Conservation (phyloP, 1,140 invertebrate species). For the Brachionus calyciflorus region DNA sequence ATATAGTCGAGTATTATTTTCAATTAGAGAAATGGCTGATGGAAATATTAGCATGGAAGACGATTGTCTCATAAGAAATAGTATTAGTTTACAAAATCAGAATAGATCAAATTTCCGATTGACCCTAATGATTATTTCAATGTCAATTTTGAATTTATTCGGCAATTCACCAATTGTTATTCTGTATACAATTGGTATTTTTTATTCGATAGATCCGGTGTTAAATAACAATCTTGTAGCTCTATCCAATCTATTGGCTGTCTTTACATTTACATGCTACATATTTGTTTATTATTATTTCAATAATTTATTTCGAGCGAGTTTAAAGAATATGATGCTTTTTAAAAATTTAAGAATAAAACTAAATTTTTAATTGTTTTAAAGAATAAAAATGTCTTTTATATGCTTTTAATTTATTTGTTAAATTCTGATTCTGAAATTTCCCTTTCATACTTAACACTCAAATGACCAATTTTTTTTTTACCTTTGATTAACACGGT, state of each 20-base stretch:
- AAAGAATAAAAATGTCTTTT: no score
- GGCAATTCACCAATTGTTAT: constrained; percentile 30
- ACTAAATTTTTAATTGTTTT: no score
- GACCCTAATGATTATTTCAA: constrained; percentile 21
- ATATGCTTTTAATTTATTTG: no score
- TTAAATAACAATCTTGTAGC: constrained; percentile 21
- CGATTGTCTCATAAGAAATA: background rate
- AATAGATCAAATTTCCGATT: background rate
- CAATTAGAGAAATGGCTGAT: background rate
- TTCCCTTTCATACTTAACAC: no score
- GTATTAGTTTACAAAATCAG: background rate
- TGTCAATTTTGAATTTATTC: background rate
- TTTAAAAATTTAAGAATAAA: background rate
- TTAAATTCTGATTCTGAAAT: no score
- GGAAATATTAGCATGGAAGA: background rate
- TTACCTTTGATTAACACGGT: no score
- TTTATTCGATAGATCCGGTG: constrained; percentile 5
- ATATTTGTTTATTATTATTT: constrained; percentile 40
- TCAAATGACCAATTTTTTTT: no score
- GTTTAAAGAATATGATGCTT: background rate
- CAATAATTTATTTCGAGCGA: background rate
- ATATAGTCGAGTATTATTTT: background rate
- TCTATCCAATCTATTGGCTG: background rate
- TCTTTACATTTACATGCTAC: constrained; percentile 10
- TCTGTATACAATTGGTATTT: constrained; percentile 4